Evolutionary conservation across 2,113 vertebrate species (phyloP).

Genomic region (Acrocephalus arundinaceus): DNA sequence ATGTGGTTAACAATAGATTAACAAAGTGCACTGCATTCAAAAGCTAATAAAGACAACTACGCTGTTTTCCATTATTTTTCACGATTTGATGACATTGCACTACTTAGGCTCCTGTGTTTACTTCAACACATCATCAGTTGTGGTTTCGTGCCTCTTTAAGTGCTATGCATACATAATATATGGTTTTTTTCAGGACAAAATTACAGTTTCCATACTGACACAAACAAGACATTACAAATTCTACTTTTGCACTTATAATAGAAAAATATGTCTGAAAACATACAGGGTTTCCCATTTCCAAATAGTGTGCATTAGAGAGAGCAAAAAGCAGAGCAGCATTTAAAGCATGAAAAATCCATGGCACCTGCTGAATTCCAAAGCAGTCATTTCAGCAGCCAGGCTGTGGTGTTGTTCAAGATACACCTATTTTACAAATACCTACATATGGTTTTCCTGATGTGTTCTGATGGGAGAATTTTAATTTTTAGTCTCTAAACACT

Average conservation of each 20-base stretch:
- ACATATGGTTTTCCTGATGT: not conserved
- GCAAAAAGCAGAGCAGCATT: not conserved
- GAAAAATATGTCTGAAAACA: not conserved
- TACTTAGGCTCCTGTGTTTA: conserved; percentile 54
- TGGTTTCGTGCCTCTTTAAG: not conserved
- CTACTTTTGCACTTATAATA: not conserved
- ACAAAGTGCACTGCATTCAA: conserved; percentile 32
- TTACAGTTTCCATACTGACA: not conserved
- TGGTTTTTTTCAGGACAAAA: not conserved
- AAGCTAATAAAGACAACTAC: conserved; percentile 12
- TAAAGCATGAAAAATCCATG: not conserved
- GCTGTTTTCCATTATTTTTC: conserved; percentile 49
- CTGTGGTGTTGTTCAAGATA: not conserved
- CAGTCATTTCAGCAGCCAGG: not conserved
- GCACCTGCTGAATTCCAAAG: conserved; percentile 11
- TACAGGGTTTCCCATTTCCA: not conserved
- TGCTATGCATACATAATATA: not conserved
- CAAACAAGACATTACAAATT: not conserved
- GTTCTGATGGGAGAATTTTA: not conserved
- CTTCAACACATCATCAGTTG: conserved; percentile 27
- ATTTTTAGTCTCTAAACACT: not conserved
- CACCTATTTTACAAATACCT: not conserved
- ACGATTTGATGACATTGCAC: conserved; percentile 10
- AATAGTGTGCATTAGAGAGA: not conserved
- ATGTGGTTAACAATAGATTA: conserved; percentile 40